Evolutionary conservation across 2,888 invertebrate species (phyloP).

Genomic region (Meganola albula): DNA sequence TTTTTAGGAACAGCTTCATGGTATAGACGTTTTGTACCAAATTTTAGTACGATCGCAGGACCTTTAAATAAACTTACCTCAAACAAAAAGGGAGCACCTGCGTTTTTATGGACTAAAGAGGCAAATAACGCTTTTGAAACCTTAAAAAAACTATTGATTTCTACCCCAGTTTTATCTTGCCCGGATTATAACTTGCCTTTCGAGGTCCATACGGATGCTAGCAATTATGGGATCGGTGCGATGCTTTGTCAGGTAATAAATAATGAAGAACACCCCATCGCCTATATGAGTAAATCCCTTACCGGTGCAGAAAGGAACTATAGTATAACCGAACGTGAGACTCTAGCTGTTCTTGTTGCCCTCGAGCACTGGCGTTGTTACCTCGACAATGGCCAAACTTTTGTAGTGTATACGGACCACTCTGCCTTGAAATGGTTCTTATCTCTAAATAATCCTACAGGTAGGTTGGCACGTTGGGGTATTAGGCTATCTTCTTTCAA

Average conservation of each 20-base stretch:
- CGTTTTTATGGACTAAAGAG: not conserved
- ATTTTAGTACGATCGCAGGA: conserved; percentile 24
- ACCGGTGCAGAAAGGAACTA: conserved; percentile 3
- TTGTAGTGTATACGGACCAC: not conserved
- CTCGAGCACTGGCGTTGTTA: conserved; percentile 26
- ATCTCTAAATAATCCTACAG: conserved; percentile 7
- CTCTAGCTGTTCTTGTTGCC: conserved; percentile 23
- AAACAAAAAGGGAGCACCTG: conserved; percentile 14
- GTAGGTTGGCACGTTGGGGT: conserved; percentile 9
- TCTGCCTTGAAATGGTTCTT: conserved; percentile 1
- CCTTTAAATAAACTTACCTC: conserved; percentile 26
- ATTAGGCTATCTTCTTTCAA: conserved; percentile 6
- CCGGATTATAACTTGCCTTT: conserved; percentile 20
- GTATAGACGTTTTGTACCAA: conserved; percentile 13
- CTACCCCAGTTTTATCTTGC: conserved; percentile 18
- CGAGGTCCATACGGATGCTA: conserved; percentile 25
- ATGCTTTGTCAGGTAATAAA: conserved; percentile 18
- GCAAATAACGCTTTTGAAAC: conserved; percentile 9
- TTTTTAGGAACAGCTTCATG: too few relatives aligned
- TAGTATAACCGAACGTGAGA: conserved; percentile 25
- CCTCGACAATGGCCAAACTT: not conserved
- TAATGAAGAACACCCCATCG: conserved; percentile 3
- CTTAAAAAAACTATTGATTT: conserved; percentile 9
- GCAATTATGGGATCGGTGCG: conserved; percentile 8
- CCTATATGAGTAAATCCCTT: not conserved